Evolutionary conservation across 2,113 vertebrate species (phyloP).

Genomic region (Psettodes erumei): DNA sequence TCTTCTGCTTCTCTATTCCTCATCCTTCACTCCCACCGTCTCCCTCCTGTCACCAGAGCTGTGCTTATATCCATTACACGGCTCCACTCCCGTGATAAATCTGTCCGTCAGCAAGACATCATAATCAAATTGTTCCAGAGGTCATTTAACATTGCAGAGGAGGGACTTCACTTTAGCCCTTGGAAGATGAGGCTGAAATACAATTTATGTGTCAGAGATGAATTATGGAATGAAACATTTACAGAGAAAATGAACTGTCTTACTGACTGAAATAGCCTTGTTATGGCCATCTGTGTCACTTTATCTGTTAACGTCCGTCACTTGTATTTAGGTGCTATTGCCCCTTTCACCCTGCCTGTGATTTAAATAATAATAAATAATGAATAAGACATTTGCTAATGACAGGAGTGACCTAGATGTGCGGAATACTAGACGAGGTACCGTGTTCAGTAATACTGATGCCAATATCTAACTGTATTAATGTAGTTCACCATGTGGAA

Average conservation of each 20-base stretch:
- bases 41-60: conserved; percentile 66
- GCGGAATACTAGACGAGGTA: background rate
- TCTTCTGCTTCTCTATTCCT: conserved; percentile 20
- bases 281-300: conserved; percentile 78
- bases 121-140: conserved; percentile 88
- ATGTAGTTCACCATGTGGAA: background rate
- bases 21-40: conserved; percentile 57
- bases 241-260: conserved; percentile 81
- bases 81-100: conserved; percentile 80
- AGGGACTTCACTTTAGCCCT: conserved; percentile 79
- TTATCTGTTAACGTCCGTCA: conserved; percentile 72
- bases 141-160: conserved; percentile 85
- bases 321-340: conserved; percentile 53
- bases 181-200: conserved; percentile 78
- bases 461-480: background rate
- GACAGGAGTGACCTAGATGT: conserved; percentile 11
- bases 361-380: conserved; percentile 56
- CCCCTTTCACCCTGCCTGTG: conserved; percentile 22
- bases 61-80: conserved; percentile 82
- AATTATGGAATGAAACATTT: conserved; percentile 82
- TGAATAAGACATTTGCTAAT: conserved; percentile 20
- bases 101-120: conserved; percentile 83
- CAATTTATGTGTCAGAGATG: conserved; percentile 85
- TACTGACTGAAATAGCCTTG: conserved; percentile 70
- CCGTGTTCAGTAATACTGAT: background rate